A percentile compares a stretch with the other conserved stretches of the same genome.
These are phyloP conservation scores for Bagarius yarrelli DNA, from an alignment of 2,113 vertebrate genomes.

Conservation along the genomic window DNA sequence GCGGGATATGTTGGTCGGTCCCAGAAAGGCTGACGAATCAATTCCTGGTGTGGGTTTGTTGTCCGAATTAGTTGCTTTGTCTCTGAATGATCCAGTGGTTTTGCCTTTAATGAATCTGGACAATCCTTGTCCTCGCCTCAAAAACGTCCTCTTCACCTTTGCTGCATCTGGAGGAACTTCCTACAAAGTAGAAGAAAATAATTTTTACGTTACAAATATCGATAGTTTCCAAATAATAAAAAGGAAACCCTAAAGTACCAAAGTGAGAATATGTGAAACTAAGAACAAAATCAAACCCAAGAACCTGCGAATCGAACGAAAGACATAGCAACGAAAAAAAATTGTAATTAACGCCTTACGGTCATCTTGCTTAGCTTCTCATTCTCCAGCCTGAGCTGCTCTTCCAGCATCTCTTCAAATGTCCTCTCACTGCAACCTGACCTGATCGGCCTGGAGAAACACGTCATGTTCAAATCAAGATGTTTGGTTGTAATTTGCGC, in stretches of 20 bases:
- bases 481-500: not conserved
- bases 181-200: not conserved
- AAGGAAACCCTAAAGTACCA: too few relatives aligned
- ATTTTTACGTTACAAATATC: too few relatives aligned
- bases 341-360: conserved; percentile 60
- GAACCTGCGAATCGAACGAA: too few relatives aligned
- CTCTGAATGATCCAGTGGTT: conserved; percentile 51
- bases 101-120: conserved; percentile 78
- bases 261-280: too few relatives aligned
- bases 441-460: conserved; percentile 79
- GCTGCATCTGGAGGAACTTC: conserved; percentile 19
- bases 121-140: conserved; percentile 87
- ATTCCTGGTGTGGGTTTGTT: conserved; percentile 14
- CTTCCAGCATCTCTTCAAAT: conserved; percentile 91
- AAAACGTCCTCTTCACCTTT: conserved; percentile 79
- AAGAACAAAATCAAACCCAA: too few relatives aligned
- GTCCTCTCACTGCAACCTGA: conserved; percentile 75
- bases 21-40: conserved; percentile 51
- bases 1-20: conserved; percentile 46
- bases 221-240: too few relatives aligned
- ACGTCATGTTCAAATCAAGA: not conserved
- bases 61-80: conserved; percentile 49
- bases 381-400: conserved; percentile 86
- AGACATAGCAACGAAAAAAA: too few relatives aligned
- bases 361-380: conserved; percentile 71